phyloP scores from a whole-genome alignment of 2,888 invertebrate species.

The Epirrhoe alternata region DNA sequence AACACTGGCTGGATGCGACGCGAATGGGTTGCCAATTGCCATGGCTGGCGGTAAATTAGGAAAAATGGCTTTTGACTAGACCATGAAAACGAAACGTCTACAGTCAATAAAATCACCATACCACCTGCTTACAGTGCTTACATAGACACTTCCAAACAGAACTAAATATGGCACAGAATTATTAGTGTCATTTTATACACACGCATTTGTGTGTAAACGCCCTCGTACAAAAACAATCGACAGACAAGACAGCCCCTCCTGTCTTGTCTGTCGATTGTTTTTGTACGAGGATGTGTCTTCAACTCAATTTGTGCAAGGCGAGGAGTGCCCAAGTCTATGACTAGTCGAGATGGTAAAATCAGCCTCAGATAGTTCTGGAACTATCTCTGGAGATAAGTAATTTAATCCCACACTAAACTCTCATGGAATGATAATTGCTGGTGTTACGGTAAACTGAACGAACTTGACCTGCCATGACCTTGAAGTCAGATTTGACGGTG shows the following conservation, averaged over 20 bases:
- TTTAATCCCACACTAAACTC: conserved; percentile 2
- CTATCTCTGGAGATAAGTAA: neutral
- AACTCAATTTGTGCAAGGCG: too few species aligned
- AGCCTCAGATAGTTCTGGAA: neutral
- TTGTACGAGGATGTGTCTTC: too few species aligned
- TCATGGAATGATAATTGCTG: neutral
- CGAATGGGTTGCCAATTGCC: conserved; percentile 12
- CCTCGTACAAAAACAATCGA: too few species aligned
- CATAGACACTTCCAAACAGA: too few species aligned
- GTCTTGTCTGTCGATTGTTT: too few species aligned
- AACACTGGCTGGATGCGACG: conserved; percentile 10
- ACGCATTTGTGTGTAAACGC: too few species aligned
- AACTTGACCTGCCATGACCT: conserved; percentile 8
- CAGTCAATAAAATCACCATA: too few species aligned
- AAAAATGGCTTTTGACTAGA: conserved; percentile 15
- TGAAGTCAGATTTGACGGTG: conserved; percentile 7
- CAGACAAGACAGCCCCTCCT: too few species aligned
- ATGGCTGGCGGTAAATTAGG: neutral
- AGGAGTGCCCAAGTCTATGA: too few species aligned
- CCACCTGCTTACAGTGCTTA: too few species aligned
- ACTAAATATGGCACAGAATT: too few species aligned
- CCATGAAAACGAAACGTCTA: conserved; percentile 6
- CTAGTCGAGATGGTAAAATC: neutral
- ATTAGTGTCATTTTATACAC: too few species aligned
- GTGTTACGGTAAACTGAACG: conserved; percentile 7